Conservation (phyloP, 2,113 vertebrate species). For the Cinclus mexicanus region DNA sequence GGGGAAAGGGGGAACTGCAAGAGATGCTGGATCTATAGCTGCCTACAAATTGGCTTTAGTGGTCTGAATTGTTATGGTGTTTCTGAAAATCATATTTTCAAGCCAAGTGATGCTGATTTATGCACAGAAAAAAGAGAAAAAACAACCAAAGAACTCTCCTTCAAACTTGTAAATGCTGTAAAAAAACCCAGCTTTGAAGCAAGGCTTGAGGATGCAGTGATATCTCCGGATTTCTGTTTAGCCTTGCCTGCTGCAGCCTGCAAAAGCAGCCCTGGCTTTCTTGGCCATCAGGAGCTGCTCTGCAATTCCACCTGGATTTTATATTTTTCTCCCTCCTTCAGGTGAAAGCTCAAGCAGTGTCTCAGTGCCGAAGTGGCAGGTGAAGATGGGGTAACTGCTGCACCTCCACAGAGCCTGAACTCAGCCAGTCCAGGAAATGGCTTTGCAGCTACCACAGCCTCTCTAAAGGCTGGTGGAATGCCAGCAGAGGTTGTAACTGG, state of each 20-base stretch:
- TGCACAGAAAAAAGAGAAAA: not conserved
- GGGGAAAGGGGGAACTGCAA: not conserved
- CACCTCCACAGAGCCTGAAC: not conserved
- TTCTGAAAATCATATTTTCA: not conserved
- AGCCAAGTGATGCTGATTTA: not conserved
- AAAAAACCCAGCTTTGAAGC: not conserved
- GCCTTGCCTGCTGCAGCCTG: not conserved
- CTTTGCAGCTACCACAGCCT: not conserved
- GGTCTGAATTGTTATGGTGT: fast-evolving
- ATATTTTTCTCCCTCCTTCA: not conserved
- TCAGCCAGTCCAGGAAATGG: not conserved
- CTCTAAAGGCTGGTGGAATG: not conserved
- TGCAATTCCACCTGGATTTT: fast-evolving
- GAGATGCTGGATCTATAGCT: not conserved
- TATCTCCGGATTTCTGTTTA: not conserved
- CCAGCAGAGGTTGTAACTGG: not conserved
- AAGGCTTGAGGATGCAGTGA: not conserved
- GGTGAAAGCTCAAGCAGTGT: fast-evolving
- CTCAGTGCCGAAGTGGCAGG: fast-evolving
- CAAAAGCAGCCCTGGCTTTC: not conserved
- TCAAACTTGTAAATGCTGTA: not conserved
- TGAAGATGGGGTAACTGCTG: fast-evolving
- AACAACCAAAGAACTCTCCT: not conserved
- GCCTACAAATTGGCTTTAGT: not conserved
- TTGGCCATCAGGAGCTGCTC: not conserved